Evolutionary conservation across 2,888 invertebrate species (phyloP), one percentile per base, ranked within the genome.

Genomic region (Drosophila borealis): DNA sequence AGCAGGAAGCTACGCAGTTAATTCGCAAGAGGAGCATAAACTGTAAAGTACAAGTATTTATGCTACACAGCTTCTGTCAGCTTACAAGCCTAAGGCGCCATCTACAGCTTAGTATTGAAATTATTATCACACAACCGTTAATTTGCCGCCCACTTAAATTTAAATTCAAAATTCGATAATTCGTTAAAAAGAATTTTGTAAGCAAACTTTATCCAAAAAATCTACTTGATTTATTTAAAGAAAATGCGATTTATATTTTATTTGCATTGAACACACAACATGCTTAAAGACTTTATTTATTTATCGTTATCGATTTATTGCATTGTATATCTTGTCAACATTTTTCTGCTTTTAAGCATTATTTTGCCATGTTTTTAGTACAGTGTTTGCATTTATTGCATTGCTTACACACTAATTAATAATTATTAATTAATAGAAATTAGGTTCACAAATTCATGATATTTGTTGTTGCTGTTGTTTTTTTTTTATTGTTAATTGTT

Each of bases 251-350:
- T 64, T 44, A 8, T 29, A 56, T 21, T 66, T 70, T 71, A 76
- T 75, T 89, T 81, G 76, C 77, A 88, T 85, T 87, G 78, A 87
- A 87, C 89, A 85, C 85, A 89, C 86, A 87, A 87, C 89, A 80
- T 80, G 88, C 69, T 80, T 88, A 89, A 89, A 81, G 82, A 88
- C 69, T 86, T 87, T 86, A 85, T 85, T 86, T 81, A 87, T 76
- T 79, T 71, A 81, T 80, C 82, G 85, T 60, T 83, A 81, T 87
- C 88, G 78, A 81, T 85, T 86, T 88, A 87, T 89, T 89, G 89
- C 89, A 89, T 89, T 73, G 54, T 51, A 68, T 79, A 54, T 71
- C 49, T 65, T 73, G 56, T 78, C 71, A 87, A 79, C 77, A 77
- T 61, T 64, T 66, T 68, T 51, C 17, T 56, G 57, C 36, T 53